A percentile compares a stretch with the other conserved stretches of the same genome.
Conservation (phyloP, 1,140 invertebrate genomes). For the Diorhabda elongata region DNA sequence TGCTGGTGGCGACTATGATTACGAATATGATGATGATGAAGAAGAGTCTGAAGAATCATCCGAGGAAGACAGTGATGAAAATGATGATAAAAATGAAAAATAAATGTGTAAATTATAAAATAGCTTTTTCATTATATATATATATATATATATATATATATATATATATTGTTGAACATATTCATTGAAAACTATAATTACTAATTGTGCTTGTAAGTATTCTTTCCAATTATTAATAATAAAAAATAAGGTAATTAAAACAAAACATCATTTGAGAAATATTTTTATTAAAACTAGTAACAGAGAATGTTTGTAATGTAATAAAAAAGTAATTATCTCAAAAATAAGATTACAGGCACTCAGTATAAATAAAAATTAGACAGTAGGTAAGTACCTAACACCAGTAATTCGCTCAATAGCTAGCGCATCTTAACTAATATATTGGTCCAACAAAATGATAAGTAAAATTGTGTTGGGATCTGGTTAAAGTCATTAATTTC, state of each 20-base stretch:
- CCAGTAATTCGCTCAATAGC: no score
- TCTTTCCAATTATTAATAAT: no score
- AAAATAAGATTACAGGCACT: conserved; percentile 2
- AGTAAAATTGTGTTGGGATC: no score
- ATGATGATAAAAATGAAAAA: conserved; percentile 50
- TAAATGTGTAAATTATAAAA: conserved; percentile 42
- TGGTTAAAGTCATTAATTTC: no score
- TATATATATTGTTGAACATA: no score
- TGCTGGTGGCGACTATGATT: conserved; percentile 52
- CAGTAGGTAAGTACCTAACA: not conserved
- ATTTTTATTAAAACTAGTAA: not conserved
- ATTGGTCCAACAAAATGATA: no score
- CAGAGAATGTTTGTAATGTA: not conserved
- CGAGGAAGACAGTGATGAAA: conserved; percentile 46
- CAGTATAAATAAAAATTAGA: conserved; percentile 3
- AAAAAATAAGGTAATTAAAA: no score
- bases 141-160: not conserved
- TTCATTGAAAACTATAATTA: no score
- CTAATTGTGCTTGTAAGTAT: no score
- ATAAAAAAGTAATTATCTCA: not conserved
- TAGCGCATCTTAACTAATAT: no score
- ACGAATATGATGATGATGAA: conserved; percentile 52
- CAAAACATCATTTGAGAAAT: no score
- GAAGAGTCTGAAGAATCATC: conserved; percentile 48
- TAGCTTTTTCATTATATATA: not conserved